Evolutionary conservation across 2,797 vertebrate species (phyloP).

Genomic region (Podarcis siculus): DNA sequence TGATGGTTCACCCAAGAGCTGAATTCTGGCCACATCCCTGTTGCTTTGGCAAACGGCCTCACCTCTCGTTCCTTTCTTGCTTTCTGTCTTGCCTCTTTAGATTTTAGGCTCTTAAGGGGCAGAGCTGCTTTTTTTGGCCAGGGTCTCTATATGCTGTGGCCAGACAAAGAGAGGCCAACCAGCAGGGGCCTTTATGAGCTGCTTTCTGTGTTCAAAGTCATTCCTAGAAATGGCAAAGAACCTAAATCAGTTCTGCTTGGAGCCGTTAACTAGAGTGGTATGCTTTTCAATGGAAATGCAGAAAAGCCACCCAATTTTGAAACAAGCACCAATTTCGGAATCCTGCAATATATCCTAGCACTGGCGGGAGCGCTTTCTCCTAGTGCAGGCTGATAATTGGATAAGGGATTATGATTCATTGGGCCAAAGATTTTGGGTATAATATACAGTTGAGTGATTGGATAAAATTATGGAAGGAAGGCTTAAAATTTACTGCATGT

Average conservation of each 20-base stretch:
- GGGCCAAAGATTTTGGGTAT: too few species aligned
- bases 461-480: too few species aligned
- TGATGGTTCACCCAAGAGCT: neutral
- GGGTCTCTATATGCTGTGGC: neutral
- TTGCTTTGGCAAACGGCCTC: constrained; percentile 21
- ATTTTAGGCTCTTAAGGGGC: constrained; percentile 2
- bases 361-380: neutral
- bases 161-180: neutral
- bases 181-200: neutral
- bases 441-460: too few species aligned
- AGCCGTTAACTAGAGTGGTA: constrained; percentile 45
- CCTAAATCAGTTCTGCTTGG: constrained; percentile 43
- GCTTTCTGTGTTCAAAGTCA: neutral
- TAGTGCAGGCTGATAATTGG: neutral
- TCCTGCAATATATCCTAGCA: neutral
- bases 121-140: neutral
- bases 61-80: neutral
- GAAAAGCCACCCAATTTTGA: neutral
- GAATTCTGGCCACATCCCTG: neutral
- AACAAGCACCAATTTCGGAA: neutral
- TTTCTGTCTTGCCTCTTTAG: constrained; percentile 23
- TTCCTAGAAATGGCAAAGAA: constrained; percentile 39
- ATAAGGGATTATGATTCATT: neutral
- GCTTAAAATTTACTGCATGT: too few species aligned
- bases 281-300: neutral